A percentile compares a stretch with the other conserved stretches of the same genome.
Evolutionary conservation across 1,140 invertebrate genomes (phyloP).

Genomic region (Anadara kagoshimensis): DNA sequence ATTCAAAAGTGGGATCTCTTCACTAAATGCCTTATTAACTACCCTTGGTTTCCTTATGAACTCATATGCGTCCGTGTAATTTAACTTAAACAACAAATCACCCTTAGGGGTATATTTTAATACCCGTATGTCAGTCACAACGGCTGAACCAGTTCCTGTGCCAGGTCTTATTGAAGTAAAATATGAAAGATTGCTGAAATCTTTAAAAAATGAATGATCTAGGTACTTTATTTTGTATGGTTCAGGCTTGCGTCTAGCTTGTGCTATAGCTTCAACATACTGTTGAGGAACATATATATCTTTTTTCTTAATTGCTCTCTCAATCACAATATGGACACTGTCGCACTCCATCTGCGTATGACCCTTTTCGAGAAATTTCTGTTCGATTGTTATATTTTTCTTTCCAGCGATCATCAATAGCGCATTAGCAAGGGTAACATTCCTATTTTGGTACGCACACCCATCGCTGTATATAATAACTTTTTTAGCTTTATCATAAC

Average conservation of each 20-base stretch:
- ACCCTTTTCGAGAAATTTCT: slow-evolving; percentile 29
- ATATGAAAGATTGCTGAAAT: slow-evolving; percentile 12
- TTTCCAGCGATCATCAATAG: too few species aligned
- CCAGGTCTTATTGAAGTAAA: slow-evolving; percentile 30
- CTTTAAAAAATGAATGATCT: slow-evolving; percentile 10
- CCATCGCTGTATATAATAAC: slow-evolving; percentile 18
- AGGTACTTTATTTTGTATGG: slow-evolving; percentile 27
- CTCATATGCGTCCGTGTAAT: background rate
- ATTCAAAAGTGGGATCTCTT: background rate
- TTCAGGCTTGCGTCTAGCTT: background rate
- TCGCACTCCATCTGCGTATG: slow-evolving; percentile 36
- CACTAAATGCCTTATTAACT: background rate
- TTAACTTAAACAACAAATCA: slow-evolving; percentile 9
- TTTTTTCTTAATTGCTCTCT: slow-evolving; percentile 17
- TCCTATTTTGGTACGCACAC: slow-evolving; percentile 37
- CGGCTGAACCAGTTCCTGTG: slow-evolving; percentile 5
- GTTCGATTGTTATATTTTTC: background rate
- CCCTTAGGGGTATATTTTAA: slow-evolving; percentile 7
- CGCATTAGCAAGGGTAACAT: slow-evolving; percentile 13
- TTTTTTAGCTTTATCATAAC: too few species aligned
- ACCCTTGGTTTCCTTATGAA: too few species aligned
- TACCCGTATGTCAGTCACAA: slow-evolving; percentile 18
- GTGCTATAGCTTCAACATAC: slow-evolving; percentile 23
- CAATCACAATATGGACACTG: slow-evolving; percentile 29
- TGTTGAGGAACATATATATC: slow-evolving; percentile 23